Conservation (phyloP, 2,888 invertebrate species). For the Aleiodes leptofemur region DNA sequence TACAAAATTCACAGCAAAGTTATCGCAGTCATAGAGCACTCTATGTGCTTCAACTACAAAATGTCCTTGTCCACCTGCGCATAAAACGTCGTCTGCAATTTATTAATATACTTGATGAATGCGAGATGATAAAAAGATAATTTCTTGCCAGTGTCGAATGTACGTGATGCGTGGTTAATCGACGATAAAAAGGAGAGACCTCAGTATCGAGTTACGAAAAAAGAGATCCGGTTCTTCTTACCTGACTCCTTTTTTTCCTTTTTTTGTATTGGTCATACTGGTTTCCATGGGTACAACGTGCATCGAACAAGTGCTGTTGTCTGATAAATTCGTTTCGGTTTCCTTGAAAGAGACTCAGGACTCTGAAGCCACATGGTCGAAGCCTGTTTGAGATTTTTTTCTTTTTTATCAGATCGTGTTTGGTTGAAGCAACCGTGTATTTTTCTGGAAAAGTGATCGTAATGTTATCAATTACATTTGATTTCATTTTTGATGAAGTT, state of each 20-base stretch:
- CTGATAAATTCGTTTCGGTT: constrained; percentile 5
- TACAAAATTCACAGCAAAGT: too few species aligned
- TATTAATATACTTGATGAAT: constrained; percentile 12
- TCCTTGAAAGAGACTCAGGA: too few species aligned
- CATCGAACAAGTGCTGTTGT: constrained; percentile 11
- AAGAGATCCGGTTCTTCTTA: constrained; percentile 20
- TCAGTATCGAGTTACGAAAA: constrained; percentile 14
- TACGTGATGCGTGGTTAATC: constrained; percentile 28
- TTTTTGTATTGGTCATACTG: constrained; percentile 22
- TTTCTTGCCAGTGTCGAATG: constrained; percentile 25
- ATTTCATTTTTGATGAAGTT: too few species aligned
- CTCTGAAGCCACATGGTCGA: too few species aligned
- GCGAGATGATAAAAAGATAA: neutral
- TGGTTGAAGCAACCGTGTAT: too few species aligned
- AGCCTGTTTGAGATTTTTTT: too few species aligned
- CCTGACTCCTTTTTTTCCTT: neutral
- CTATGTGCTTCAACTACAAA: too few species aligned
- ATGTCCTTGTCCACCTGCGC: too few species aligned
- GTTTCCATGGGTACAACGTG: constrained; percentile 13
- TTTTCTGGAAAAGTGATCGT: too few species aligned
- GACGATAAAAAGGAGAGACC: neutral
- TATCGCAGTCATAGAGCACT: too few species aligned
- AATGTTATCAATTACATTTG: too few species aligned
- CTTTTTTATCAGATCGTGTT: too few species aligned
- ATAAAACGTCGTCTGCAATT: neutral